Evolutionary conservation across 2,888 invertebrate species (phyloP).

Genomic region (Tipula lateralis): DNA sequence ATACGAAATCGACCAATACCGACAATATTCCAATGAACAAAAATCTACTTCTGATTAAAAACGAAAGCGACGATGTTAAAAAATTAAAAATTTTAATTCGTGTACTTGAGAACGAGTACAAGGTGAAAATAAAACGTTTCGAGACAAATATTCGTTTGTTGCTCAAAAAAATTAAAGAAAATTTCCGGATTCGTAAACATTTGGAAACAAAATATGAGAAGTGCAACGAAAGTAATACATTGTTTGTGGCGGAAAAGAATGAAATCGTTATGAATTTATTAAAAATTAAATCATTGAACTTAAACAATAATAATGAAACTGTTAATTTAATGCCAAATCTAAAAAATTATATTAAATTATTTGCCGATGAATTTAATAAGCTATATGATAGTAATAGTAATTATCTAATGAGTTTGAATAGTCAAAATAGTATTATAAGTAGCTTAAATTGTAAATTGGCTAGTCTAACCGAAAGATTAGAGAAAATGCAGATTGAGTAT

Average conservation of each 20-base stretch:
- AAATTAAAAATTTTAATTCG: constrained; percentile 14
- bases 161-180: constrained; percentile 19
- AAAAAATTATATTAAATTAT: background rate
- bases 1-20: background rate
- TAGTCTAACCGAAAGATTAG: background rate
- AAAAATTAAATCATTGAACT: background rate
- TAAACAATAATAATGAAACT: background rate
- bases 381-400: background rate
- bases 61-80: background rate
- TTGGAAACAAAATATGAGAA: background rate
- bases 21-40: background rate
- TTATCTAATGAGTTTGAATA: background rate
- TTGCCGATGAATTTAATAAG: background rate
- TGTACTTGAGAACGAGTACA: constrained; percentile 9
- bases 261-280: background rate
- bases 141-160: constrained; percentile 20
- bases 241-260: background rate
- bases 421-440: background rate
- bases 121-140: background rate
- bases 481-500: background rate
- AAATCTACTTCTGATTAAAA: background rate
- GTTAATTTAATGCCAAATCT: background rate
- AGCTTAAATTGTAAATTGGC: background rate
- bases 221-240: background rate
- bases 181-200: background rate